These are phyloP conservation scores for Acridotheres tristis DNA, from an alignment of 2,797 vertebrate genomes.

Conservation along the genomic window DNA sequence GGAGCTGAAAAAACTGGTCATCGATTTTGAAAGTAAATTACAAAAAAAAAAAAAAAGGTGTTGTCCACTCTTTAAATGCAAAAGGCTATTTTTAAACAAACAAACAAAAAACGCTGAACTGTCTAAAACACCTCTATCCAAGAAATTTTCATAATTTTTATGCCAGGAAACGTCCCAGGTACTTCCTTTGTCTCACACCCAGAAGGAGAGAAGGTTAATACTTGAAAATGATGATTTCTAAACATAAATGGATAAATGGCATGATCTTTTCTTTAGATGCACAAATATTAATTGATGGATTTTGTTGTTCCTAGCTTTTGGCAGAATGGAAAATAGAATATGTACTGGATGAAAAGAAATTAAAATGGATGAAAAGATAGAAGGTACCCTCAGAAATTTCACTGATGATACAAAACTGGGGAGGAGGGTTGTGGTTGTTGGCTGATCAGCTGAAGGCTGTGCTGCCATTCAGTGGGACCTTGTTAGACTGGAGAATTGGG, in stretches of 20 bases:
- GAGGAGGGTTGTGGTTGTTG: background rate
- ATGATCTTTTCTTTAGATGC: background rate
- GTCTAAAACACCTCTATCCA: background rate
- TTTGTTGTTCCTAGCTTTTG: background rate
- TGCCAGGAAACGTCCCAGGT: background rate
- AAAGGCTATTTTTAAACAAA: background rate
- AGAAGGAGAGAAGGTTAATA: background rate
- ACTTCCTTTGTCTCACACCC: background rate
- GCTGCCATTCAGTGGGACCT: background rate
- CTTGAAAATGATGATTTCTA: background rate
- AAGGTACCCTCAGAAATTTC: background rate
- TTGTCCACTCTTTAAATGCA: background rate
- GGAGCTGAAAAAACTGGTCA: background rate
- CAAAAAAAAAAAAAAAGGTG: background rate
- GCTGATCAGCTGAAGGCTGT: background rate
- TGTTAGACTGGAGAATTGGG: background rate
- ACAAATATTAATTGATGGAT: background rate
- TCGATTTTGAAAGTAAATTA: background rate
- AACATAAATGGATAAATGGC: background rate
- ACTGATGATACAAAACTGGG: background rate
- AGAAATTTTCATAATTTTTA: background rate
- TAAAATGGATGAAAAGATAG: too few relatives aligned
- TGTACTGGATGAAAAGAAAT: too few relatives aligned
- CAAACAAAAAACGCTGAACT: background rate
- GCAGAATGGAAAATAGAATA: background rate